Evolutionary conservation across 2,113 vertebrate genomes (phyloP), one percentile per base, ranked within the genome.

Genomic region (Uropsilus gracilis): DNA sequence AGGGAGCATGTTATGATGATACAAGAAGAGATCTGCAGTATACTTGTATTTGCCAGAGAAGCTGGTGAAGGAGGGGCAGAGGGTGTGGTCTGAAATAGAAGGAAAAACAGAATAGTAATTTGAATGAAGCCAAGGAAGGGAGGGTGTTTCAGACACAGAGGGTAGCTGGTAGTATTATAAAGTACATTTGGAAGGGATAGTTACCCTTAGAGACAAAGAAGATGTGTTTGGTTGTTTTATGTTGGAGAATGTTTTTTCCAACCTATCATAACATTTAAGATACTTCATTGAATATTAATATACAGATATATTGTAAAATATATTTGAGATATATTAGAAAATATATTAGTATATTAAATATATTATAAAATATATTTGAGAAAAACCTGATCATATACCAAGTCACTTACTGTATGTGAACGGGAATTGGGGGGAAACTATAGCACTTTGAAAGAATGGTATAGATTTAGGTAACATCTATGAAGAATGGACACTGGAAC

Each of bases 231-330:
- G 63, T 63, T 32, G 34, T 71, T 92, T 64, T 92, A 32, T 66
- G 24, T 88, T 92, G 66, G 72, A 90, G 86, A 94, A 73, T 72
- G 12, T n/a, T 78, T 89, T 95, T 77, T 39, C 59, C 77, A 81
- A 73, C 18, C 17, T 76, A 80, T 53, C 53, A 94, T 91, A 66
- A 57, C 24, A 53, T 44, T 86, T 42, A 87, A 90, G 61, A 42
- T 87, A 39, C 39, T 57, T 80, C 6, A 50, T 30, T 59, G n/a
- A 81, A 50, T 90, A 64, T 59, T 63, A 61, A 48, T 78, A n/a
- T n/a, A n/a, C n/a, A n/a, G n/a, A n/a, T n/a, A 86, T 26, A 20
- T 90, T n/a, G 73, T 42, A 88, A 90, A 72, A 61, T 53, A n/a
- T 63, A 34, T 86, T 53, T 69, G 78, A 85, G 86, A 68, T n/a